Evolutionary conservation across 1,140 invertebrate species (phyloP).

Genomic region (Oncopodura yosiiana): DNA sequence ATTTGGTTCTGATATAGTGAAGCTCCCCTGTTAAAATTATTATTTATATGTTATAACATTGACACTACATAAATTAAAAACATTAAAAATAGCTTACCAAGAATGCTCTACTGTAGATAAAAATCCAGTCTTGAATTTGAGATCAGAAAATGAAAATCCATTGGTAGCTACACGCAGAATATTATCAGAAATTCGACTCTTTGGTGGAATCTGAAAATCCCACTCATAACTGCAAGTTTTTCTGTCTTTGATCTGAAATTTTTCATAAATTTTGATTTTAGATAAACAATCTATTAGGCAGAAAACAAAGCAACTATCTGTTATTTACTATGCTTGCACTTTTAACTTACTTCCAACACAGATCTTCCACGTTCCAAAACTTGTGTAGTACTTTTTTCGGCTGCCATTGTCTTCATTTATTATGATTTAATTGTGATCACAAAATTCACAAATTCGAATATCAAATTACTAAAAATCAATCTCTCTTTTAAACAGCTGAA

Average conservation of each 20-base stretch:
- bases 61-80: neutral
- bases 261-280: too few species aligned
- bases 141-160: constrained; percentile 1
- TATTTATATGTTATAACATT: neutral
- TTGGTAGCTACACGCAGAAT: neutral
- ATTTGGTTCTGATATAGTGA: constrained; percentile 4
- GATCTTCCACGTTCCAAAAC: too few species aligned
- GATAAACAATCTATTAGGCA: too few species aligned
- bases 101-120: neutral
- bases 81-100: neutral
- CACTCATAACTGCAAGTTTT: neutral
- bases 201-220: constrained; percentile 13
- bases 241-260: constrained; percentile 8
- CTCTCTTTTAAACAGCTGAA: too few species aligned
- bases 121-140: constrained; percentile 5
- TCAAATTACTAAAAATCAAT: too few species aligned
- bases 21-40: neutral
- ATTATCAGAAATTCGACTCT: neutral
- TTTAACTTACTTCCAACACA: too few species aligned
- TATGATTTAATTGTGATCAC: too few species aligned
- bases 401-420: too few species aligned
- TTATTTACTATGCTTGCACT: too few species aligned
- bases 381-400: too few species aligned
- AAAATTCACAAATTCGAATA: too few species aligned
- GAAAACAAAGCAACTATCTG: too few species aligned